phyloP scores from a whole-genome alignment of 2,113 vertebrate genomes.

The Thunnus thynnus region DNA sequence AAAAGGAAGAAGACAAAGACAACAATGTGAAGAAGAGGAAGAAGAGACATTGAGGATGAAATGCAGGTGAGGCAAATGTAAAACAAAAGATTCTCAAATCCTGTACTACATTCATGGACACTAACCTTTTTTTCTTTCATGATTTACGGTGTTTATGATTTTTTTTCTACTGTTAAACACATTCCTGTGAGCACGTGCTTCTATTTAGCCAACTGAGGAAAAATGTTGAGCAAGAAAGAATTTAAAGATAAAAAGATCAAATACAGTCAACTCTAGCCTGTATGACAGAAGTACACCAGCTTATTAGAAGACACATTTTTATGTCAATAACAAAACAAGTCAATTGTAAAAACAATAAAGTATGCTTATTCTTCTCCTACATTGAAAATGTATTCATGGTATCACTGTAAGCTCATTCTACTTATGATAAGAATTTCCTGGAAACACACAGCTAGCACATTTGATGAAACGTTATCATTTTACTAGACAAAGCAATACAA shows the following conservation, averaged over 20 bases:
- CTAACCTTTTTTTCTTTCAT: conserved; percentile 15
- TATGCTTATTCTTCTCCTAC: conserved; percentile 21
- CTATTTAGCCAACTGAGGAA: conserved; percentile 53
- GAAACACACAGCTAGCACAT: conserved; percentile 34
- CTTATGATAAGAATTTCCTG: conserved; percentile 44
- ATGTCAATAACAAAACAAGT: conserved; percentile 51
- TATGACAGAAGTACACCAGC: conserved; percentile 31
- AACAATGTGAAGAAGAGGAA: conserved; percentile 40
- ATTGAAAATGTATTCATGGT: neutral
- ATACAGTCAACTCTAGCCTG: conserved; percentile 41
- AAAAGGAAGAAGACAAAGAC: conserved; percentile 36
- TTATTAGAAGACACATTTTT: conserved; percentile 55
- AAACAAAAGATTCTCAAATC: conserved; percentile 49
- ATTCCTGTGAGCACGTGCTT: conserved; percentile 46
- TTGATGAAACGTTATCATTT: conserved; percentile 57
- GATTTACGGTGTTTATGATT: conserved; percentile 58
- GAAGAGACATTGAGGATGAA: conserved; percentile 36
- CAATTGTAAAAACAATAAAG: conserved; percentile 45
- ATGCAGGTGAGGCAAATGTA: conserved; percentile 15
- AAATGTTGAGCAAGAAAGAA: conserved; percentile 42
- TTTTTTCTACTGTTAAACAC: conserved; percentile 56
- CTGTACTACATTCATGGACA: conserved; percentile 36
- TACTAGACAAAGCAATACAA: conserved; percentile 38
- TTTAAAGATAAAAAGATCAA: conserved; percentile 49
- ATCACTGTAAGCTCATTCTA: conserved; percentile 19